phyloP scores from a whole-genome alignment of 1,140 invertebrate genomes.

The Drosophila nasuta region DNA sequence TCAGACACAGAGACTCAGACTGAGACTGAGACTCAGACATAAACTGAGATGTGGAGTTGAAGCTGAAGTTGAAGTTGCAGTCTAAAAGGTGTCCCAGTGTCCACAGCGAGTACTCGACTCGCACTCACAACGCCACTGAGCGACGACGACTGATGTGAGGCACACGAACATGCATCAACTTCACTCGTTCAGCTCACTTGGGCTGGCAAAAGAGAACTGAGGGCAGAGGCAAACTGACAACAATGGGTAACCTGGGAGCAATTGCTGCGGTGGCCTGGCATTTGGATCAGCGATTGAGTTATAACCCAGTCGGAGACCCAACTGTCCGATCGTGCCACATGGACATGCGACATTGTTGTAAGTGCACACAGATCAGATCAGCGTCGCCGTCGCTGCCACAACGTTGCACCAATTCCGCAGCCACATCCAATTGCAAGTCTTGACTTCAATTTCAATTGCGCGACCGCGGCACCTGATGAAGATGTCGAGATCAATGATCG shows the following conservation, averaged over 20 bases:
- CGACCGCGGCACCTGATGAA: conserved; percentile 68
- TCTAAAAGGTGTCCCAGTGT: conserved; percentile 41
- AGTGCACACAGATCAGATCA: conserved; percentile 51
- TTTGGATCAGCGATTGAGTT: conserved; percentile 82
- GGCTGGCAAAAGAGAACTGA: background rate
- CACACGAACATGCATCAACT: conserved; percentile 55
- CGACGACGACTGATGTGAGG: conserved; percentile 60
- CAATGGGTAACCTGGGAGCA: conserved; percentile 80
- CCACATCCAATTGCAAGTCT: conserved; percentile 30
- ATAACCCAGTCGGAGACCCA: conserved; percentile 51
- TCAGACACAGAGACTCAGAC: conserved; percentile 25
- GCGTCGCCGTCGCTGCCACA: background rate
- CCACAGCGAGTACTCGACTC: conserved; percentile 42
- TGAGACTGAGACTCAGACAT: conserved; percentile 30
- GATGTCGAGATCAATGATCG: conserved; percentile 82
- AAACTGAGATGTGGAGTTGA: conserved; percentile 18
- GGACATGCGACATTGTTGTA: conserved; percentile 56
- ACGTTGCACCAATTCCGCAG: conserved; percentile 43
- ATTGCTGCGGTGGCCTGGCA: conserved; percentile 71
- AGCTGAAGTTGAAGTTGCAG: conserved; percentile 11
- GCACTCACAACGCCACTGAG: conserved; percentile 33
- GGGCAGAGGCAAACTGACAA: conserved; percentile 9
- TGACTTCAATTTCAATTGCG: conserved; percentile 39
- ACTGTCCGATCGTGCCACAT: conserved; percentile 31
- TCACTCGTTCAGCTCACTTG: background rate